Evolutionary conservation across 1,140 invertebrate genomes (phyloP).

Genomic region (Eueides isabella): DNA sequence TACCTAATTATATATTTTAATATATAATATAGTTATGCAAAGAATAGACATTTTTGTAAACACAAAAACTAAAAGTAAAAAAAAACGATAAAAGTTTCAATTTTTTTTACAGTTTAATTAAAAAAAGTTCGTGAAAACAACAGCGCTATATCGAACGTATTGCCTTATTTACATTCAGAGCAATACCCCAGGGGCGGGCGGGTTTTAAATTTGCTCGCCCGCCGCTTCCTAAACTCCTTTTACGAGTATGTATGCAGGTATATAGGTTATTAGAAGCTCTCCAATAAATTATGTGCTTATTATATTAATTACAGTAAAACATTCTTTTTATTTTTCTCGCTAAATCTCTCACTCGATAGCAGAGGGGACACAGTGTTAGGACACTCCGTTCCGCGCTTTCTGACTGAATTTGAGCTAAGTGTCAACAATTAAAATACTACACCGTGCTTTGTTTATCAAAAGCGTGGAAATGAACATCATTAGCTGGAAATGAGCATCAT

Average conservation of each 20-base stretch:
- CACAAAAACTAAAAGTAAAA: too few species aligned
- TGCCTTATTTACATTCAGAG: constrained; percentile 8
- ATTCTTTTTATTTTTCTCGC: too few species aligned
- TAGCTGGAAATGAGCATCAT: too few species aligned
- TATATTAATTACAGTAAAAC: background rate
- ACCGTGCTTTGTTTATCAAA: too few species aligned
- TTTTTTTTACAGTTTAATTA: background rate
- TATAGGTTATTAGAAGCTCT: background rate
- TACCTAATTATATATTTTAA: too few species aligned
- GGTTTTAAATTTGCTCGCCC: background rate
- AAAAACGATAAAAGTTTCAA: background rate
- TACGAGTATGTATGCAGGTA: constrained; percentile 9
- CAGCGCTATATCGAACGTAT: background rate
- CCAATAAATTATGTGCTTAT: background rate
- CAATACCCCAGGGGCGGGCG: background rate
- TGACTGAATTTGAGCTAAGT: too few species aligned
- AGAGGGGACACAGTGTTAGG: too few species aligned
- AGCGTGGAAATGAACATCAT: too few species aligned
- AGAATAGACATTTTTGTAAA: background rate
- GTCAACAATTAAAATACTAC: too few species aligned
- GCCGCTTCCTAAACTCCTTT: background rate
- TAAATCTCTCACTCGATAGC: too few species aligned
- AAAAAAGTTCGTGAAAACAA: background rate
- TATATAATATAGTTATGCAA: too few species aligned
- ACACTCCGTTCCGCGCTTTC: too few species aligned